Conservation (phyloP, 1,140 invertebrate species). For the Arctopsyche grandis region DNA sequence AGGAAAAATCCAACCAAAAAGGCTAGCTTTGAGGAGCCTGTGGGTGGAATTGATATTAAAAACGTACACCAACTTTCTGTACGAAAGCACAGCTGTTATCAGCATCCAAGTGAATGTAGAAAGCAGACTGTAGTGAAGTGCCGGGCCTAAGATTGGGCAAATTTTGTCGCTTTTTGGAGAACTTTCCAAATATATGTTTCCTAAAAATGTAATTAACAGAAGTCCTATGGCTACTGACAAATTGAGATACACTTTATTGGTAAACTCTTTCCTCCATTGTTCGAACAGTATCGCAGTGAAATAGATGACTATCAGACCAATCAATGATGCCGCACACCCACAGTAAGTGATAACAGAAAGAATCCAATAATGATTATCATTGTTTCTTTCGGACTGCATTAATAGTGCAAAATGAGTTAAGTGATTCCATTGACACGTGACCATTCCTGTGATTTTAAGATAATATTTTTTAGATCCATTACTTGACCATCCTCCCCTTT, state of each 20-base stretch:
- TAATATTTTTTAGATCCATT: conserved; percentile 57
- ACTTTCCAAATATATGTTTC: conserved; percentile 58
- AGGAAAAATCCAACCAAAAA: conserved; percentile 62
- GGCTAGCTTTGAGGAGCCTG: conserved; percentile 60
- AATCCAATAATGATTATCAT: conserved; percentile 56
- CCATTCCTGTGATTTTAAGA: conserved; percentile 50
- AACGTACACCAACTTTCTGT: conserved; percentile 61
- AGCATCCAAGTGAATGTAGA: conserved; percentile 66
- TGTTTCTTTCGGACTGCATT: conserved; percentile 56
- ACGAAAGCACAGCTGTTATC: conserved; percentile 63
- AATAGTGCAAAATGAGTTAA: conserved; percentile 65
- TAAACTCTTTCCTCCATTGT: conserved; percentile 63
- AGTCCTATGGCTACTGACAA: conserved; percentile 61
- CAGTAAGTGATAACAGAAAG: conserved; percentile 61
- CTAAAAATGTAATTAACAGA: conserved; percentile 58
- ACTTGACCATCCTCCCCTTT: conserved; percentile 58
- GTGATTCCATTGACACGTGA: conserved; percentile 63
- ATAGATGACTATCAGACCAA: conserved; percentile 60
- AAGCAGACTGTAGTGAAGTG: conserved; percentile 62
- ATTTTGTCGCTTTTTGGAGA: conserved; percentile 53
- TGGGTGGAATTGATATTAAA: conserved; percentile 61
- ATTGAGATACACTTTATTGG: conserved; percentile 65
- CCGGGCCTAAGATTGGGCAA: conserved; percentile 62
- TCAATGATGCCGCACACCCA: conserved; percentile 61
- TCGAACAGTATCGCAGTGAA: conserved; percentile 61